Evolutionary conservation across 1,140 invertebrate genomes (phyloP), one percentile per base, ranked within the genome.

Genomic region (Brachionus paranguensis): DNA sequence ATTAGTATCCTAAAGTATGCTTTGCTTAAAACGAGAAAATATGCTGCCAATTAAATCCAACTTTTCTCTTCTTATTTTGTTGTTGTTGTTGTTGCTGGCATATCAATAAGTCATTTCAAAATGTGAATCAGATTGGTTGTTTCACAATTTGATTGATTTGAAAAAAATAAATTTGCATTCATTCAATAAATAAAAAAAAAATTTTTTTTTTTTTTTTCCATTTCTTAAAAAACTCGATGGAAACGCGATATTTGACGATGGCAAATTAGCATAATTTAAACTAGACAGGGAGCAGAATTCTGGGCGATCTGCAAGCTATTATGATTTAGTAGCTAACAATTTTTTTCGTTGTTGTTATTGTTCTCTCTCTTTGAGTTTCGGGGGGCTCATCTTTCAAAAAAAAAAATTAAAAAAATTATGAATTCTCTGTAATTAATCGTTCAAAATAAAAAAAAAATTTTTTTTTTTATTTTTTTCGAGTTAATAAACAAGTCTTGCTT

Each of bases 1-100:
- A 29, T 41, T 68, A 68, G 65, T 68, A 68, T 68, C 65, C 65
- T 68, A 68, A 68, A 68, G 33, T 41, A 68, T 68, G 33, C 24
- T 29, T 33, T 27, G 14, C 65, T 41, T 14, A n/a, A 68, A 29
- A 33, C 20, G 1, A 68, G 11, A n/a, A 68, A 60, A 60, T 60
- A 60, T 60, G 53, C 53, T 60, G 53, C 53, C 53, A 60, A 60
- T 60, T 60, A 60, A 60, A 60, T 60, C 53, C 27, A 60, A 60
- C 53, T 60, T 60, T 60, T 10, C 20, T 60, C 10, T 47, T 64
- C 33, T 37, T 37, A 7, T 37, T 37, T 37, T 29, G 27, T 29
- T 29, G 27, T 29, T 29, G 27, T 29, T 29, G 27, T 29, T 29
- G 27, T 37, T 37, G 33, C 6, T 68, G 65, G 65, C 65, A 33